Base-by-base conservation (phyloP, 2,888 invertebrate genomes). In the Xestia ashworthii region DNA sequence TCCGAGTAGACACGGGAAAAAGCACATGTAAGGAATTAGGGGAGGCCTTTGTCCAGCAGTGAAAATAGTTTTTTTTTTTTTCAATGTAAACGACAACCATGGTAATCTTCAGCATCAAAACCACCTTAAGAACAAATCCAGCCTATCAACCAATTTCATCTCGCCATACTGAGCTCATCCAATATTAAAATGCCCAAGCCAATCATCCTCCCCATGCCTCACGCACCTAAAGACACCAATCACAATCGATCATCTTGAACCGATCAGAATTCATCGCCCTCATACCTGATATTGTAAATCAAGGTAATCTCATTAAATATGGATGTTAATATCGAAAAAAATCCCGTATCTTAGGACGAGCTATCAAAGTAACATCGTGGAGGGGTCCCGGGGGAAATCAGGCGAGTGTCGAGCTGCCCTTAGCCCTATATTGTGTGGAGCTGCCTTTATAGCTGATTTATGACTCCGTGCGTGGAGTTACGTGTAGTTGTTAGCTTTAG, bases 381-480 rank as follows among this genome's bases (percentile, higher is more conserved):
- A 76, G 69, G 25, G n/a, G 11, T 83, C 90, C 74, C 85, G 5
- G 8, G 91, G 91, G 91, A 91, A 91, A 91, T 91, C 91, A 89
- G 38, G 32, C 65, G 80, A 83, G 80, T 85, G 85, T 85, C 62
- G 68, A 84, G 62, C 70, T 60, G 81, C 84, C 88, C 82, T 85
- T 83, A 73, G 74, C 64, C 76, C 76, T 81, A 48, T 76, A 60
- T 73, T 87, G 84, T 81, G 74, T 87, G 82, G 44, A 81, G 66
- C 62, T 50, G 69, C 71, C 80, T 83, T 86, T 83, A 79, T 82
- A 83, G 76, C 78, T 88, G 87, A 88, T 88, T 88, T 88, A 88
- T 82, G 62, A 65, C 55, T 66, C 78, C 80, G 76, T 81, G 78
- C 48, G 62, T 48, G 19, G 67, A n/a, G 66, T 62, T 68, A 67